Percentiles rank a stretch among this genome's conserved stretches.
Evolutionary conservation across 2,888 invertebrate species (phyloP).

Genomic region (Ophraella communa): DNA sequence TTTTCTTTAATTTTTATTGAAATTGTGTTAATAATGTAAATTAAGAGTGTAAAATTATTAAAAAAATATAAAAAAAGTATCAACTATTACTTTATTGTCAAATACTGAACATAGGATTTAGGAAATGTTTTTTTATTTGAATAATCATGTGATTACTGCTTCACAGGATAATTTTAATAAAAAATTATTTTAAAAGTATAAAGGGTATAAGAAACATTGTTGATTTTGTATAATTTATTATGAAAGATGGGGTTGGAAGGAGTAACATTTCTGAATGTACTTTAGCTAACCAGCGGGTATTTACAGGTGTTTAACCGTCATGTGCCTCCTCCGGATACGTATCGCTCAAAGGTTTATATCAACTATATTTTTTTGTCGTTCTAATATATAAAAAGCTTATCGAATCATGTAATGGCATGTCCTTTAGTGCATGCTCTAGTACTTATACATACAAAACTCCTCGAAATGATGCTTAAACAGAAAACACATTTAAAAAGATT

Average conservation of each 20-base stretch:
- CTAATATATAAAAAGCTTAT: conserved; percentile 49
- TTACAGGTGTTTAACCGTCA: conserved; percentile 95
- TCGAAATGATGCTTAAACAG: background rate
- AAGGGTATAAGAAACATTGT: too few relatives aligned
- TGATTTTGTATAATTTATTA: background rate
- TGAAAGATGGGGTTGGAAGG: conserved; percentile 17
- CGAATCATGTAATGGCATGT: conserved; percentile 51
- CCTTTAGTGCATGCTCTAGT: conserved; percentile 42
- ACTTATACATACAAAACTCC: background rate
- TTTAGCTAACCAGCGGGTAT: conserved; percentile 58
- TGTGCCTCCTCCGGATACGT: conserved; percentile 90
- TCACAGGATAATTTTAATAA: too few relatives aligned
- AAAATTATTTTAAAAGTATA: too few relatives aligned
- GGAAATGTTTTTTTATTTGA: too few relatives aligned
- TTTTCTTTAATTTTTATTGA: too few relatives aligned
- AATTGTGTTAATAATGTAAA: too few relatives aligned
- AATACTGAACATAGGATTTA: too few relatives aligned
- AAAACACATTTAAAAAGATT: background rate
- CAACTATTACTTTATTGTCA: too few relatives aligned
- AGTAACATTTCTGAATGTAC: conserved; percentile 17
- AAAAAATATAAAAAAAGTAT: too few relatives aligned
- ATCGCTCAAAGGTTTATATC: conserved; percentile 88
- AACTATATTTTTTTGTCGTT: conserved; percentile 56
- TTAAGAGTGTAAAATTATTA: too few relatives aligned
- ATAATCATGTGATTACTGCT: too few relatives aligned